Evolutionary conservation across 2,888 invertebrate genomes (phyloP).

Genomic region (Cancer borealis): DNA sequence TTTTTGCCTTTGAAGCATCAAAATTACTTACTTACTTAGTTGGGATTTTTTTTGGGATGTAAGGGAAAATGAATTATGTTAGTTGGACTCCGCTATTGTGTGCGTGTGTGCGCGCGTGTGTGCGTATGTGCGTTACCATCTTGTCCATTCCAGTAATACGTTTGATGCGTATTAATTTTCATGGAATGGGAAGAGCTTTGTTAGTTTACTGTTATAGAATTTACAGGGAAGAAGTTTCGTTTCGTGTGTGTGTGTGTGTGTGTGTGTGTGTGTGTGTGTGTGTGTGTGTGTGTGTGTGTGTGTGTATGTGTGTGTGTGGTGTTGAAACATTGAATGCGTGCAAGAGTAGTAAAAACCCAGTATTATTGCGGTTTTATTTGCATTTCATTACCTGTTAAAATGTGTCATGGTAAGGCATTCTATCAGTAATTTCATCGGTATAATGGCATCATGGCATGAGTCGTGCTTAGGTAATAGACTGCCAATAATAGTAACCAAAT

Average conservation of each 20-base stretch:
- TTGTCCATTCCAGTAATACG: constrained; percentile 6
- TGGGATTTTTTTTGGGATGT: neutral
- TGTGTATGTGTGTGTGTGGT: too few relatives aligned
- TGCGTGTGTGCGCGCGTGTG: too few relatives aligned
- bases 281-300: too few relatives aligned
- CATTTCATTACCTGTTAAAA: neutral
- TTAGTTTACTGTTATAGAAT: neutral
- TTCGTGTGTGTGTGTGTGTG: too few relatives aligned
- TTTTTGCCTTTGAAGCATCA: neutral
- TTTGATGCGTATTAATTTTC: neutral
- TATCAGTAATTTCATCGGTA: neutral
- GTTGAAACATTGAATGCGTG: neutral
- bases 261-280: too few relatives aligned
- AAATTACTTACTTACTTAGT: neutral
- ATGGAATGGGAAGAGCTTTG: neutral
- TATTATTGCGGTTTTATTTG: neutral
- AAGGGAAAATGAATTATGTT: neutral
- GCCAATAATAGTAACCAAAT: constrained; percentile 29
- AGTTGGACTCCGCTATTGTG: neutral
- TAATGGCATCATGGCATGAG: constrained; percentile 1
- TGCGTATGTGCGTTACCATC: neutral
- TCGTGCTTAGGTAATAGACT: neutral
- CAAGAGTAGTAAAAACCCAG: neutral
- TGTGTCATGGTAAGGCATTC: constrained; percentile 7
- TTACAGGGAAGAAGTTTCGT: neutral